phyloP scores from a whole-genome alignment of 2,797 vertebrate species.

The Peromyscus nudipes region DNA sequence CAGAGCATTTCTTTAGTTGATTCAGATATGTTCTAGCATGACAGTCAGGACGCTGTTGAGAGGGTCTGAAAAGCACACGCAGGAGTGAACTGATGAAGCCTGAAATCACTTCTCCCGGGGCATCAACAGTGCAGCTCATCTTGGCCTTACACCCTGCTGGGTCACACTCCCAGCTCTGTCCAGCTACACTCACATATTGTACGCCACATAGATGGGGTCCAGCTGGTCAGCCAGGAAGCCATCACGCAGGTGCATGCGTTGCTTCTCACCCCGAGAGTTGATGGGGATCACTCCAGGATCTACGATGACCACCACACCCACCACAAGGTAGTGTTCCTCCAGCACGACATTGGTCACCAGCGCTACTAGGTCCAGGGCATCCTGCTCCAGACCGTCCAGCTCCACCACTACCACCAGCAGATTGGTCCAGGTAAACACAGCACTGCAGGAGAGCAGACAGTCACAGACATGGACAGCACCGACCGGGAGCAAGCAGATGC shows the following conservation, averaged over 20 bases:
- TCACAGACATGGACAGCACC: not conserved
- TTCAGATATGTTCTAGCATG: constrained; percentile 72
- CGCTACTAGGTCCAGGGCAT: constrained; percentile 95
- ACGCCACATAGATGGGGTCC: constrained; percentile 98
- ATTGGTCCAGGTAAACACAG: constrained; percentile 99
- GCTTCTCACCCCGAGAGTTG: constrained; percentile 97
- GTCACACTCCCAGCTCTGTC: not conserved
- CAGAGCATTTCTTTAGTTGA: constrained; percentile 67
- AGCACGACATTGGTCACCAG: constrained; percentile 97
- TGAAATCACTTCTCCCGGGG: not conserved
- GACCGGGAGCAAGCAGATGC: not conserved
- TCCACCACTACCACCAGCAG: constrained; percentile 98
- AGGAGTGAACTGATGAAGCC: constrained; percentile 8
- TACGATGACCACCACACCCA: constrained; percentile 97
- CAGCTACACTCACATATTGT: constrained; percentile 93
- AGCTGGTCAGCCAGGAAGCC: constrained; percentile 98
- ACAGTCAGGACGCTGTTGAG: constrained; percentile 12
- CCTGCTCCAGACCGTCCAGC: constrained; percentile 96
- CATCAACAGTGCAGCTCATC: not conserved
- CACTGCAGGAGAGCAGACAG: constrained; percentile 81
- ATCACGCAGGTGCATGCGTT: constrained; percentile 98
- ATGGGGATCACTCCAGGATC: constrained; percentile 98
- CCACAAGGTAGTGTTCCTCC: constrained; percentile 98
- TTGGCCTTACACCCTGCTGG: not conserved
- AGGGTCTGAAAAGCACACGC: constrained; percentile 32